These are phyloP conservation scores for Apolygus lucorum DNA, from an alignment of 1,140 invertebrate species.

Conservation along the genomic window DNA sequence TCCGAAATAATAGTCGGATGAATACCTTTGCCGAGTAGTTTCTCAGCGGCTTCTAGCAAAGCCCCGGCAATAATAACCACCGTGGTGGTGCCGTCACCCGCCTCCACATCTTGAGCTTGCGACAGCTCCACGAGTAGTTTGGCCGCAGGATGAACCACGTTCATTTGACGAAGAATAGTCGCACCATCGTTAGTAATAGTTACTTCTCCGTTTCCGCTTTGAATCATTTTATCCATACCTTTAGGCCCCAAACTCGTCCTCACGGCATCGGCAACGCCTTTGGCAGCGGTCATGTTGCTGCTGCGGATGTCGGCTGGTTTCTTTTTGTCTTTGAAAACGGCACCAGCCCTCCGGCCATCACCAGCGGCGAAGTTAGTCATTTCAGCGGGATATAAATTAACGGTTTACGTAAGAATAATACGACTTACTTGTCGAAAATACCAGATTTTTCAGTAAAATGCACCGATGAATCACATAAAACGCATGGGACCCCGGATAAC, in stretches of 20 bases:
- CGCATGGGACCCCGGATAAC: too few species aligned
- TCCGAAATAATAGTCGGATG: slow-evolving; percentile 97
- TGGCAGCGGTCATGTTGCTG: slow-evolving; percentile 95
- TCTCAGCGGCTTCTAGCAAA: slow-evolving; percentile 87
- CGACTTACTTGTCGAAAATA: too few species aligned
- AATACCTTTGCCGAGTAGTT: slow-evolving; percentile 86
- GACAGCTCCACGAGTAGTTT: slow-evolving; percentile 99
- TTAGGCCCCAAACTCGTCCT: slow-evolving; percentile 94
- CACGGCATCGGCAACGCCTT: slow-evolving; percentile 98
- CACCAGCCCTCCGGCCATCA: slow-evolving; percentile 38
- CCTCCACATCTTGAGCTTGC: slow-evolving; percentile 97
- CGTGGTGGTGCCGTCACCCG: slow-evolving; percentile 97
- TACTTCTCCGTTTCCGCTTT: slow-evolving; percentile 55
- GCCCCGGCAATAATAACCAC: slow-evolving; percentile 95
- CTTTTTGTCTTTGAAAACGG: slow-evolving; percentile 76
- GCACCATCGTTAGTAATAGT: slow-evolving; percentile 99
- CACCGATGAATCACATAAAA: too few species aligned
- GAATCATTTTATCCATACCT: slow-evolving; percentile 99
- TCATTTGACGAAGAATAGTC: slow-evolving; percentile 98
- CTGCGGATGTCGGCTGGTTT: slow-evolving; percentile 88
- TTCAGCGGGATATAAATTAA: neutral
- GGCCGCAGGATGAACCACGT: slow-evolving; percentile 95
- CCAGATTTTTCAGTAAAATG: too few species aligned
- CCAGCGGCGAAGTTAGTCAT: slow-evolving; percentile 31
- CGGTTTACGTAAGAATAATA: too few species aligned